Evolutionary conservation across 2,113 vertebrate genomes (phyloP).

Genomic region (Anhinga anhinga): DNA sequence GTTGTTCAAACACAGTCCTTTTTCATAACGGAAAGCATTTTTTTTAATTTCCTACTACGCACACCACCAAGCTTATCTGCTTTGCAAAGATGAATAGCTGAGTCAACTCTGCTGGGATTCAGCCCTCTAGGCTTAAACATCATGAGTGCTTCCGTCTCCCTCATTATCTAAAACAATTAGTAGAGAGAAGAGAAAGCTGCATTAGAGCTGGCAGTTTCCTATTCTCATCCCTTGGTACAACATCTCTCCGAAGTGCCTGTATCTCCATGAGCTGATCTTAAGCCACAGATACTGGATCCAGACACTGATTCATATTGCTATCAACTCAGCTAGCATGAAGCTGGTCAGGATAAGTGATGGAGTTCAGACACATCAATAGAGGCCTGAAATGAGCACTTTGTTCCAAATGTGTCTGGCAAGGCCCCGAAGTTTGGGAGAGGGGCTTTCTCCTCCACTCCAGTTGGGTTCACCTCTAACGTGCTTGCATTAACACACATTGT

Average conservation of each 20-base stretch:
- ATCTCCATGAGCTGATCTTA: neutral
- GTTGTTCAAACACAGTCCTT: neutral
- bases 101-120: conserved; percentile 36
- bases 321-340: neutral
- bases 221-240: neutral
- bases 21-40: neutral
- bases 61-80: neutral
- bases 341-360: neutral
- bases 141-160: neutral
- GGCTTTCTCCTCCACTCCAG: neutral
- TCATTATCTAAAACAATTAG: conserved; percentile 46
- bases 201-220: conserved; percentile 28
- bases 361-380: neutral
- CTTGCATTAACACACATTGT: neutral
- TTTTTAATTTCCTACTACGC: neutral
- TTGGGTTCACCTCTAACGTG: neutral
- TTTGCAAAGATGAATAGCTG: neutral
- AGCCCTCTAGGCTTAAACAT: neutral
- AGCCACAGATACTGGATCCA: neutral
- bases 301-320: neutral
- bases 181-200: neutral
- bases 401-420: neutral
- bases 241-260: neutral
- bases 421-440: neutral
- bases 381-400: neutral